phyloP scores from a whole-genome alignment of 2,113 vertebrate species.

The Sapayoa aenigma region DNA sequence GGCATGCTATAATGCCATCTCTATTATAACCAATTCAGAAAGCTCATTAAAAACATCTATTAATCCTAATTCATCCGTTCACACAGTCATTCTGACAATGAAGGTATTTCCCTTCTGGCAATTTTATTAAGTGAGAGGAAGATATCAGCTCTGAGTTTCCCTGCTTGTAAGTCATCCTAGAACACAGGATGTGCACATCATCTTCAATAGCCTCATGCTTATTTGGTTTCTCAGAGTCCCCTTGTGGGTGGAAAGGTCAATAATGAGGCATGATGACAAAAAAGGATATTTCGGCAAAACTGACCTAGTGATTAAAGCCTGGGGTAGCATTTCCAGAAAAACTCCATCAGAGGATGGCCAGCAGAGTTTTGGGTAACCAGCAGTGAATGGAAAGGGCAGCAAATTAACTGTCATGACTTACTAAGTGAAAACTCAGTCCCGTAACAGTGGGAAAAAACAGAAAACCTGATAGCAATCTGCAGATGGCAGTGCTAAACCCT shows the following conservation, averaged over 20 bases:
- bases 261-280: not conserved
- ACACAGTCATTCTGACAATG: conserved; percentile 30
- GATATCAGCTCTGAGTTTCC: not conserved
- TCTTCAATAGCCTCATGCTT: not conserved
- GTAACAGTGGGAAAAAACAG: conserved; percentile 13
- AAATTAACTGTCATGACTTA: not conserved
- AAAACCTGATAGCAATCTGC: conserved; percentile 38
- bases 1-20: not conserved
- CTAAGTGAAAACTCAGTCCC: not conserved
- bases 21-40: not conserved
- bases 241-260: not conserved
- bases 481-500: not conserved
- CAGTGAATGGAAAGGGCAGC: conserved; percentile 28
- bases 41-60: conserved; percentile 13
- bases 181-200: not conserved
- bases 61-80: conserved; percentile 42
- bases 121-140: conserved; percentile 18
- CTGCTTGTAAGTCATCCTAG: not conserved
- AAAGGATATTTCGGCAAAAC: not conserved
- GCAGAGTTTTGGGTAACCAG: not conserved
- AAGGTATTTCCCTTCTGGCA: conserved; percentile 33
- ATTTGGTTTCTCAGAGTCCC: not conserved
- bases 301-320: not conserved
- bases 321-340: not conserved
- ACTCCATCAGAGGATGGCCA: not conserved